A percentile compares a stretch with the other conserved stretches of the same genome.
Conservation (phyloP, 2,888 invertebrate species). For the Drosophila greeni region DNA sequence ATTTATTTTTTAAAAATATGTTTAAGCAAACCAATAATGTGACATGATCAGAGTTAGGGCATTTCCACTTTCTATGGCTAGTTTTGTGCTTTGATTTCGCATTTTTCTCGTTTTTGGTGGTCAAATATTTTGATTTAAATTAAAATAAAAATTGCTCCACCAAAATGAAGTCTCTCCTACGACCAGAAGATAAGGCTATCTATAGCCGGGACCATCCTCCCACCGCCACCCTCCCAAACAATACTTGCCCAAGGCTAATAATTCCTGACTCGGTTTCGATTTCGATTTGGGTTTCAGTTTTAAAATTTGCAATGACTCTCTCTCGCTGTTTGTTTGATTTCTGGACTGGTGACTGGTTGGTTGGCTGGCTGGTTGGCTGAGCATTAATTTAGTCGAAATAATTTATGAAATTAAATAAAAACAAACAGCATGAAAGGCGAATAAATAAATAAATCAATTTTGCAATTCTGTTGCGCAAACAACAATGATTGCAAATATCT, state of each 20-base stretch:
- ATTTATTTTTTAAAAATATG: neutral
- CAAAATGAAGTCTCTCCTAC: conserved; percentile 7
- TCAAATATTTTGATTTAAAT: conserved; percentile 18
- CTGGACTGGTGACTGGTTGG: conserved; percentile 7
- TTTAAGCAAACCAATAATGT: neutral
- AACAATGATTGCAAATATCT: conserved; percentile 32
- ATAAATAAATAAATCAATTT: conserved; percentile 68
- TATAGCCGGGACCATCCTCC: neutral
- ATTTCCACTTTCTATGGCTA: neutral
- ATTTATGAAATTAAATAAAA: conserved; percentile 65
- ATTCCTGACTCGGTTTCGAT: conserved; percentile 27
- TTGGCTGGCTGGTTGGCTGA: conserved; percentile 24
- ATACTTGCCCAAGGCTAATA: conserved; percentile 26
- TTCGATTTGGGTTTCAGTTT: conserved; percentile 31
- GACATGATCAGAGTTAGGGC: neutral
- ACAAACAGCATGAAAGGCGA: conserved; percentile 55
- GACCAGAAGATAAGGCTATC: conserved; percentile 26
- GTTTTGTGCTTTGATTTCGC: conserved; percentile 1
- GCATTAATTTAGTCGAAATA: conserved; percentile 68
- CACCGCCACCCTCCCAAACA: neutral
- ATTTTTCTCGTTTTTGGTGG: conserved; percentile 16
- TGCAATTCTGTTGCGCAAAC: conserved; percentile 52
- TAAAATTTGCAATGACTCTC: conserved; percentile 11
- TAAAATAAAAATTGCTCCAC: conserved; percentile 15
- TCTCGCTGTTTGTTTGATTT: conserved; percentile 26